Evolutionary conservation across 2,113 vertebrate genomes (phyloP).

Genomic region (Thermophis baileyi): DNA sequence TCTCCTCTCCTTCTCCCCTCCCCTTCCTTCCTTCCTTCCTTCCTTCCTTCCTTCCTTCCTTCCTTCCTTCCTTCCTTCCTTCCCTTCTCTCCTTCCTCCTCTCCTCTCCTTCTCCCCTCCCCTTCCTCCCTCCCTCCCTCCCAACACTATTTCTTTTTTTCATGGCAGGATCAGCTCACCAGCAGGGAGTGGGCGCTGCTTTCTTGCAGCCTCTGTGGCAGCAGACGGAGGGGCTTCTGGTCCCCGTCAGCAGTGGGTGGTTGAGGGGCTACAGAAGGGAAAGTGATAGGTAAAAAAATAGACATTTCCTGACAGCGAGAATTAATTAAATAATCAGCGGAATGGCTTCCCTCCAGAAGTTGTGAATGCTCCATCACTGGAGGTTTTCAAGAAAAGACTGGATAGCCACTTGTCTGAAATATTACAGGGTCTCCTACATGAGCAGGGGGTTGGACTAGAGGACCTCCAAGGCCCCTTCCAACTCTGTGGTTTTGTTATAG

Average conservation of each 20-base stretch:
- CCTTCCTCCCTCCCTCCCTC: background rate
- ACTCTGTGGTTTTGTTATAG: no score
- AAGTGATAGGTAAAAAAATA: background rate
- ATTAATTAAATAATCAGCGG: background rate
- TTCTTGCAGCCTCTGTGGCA: background rate
- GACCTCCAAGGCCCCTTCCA: no score
- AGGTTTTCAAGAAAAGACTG: background rate
- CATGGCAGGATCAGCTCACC: background rate
- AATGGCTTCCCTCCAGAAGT: background rate
- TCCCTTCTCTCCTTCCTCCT: background rate
- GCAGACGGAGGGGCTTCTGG: background rate
- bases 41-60: no score
- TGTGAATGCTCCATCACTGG: background rate
- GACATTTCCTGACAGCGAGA: background rate
- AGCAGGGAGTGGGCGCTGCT: background rate
- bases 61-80: background rate
- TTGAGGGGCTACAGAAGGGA: background rate
- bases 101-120: accelerated
- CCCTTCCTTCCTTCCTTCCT: no score
- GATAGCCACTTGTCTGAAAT: no score
- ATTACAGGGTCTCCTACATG: no score
- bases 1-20: no score
- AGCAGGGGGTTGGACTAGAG: no score
- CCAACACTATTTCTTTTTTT: background rate
- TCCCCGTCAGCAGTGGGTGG: background rate